Evolutionary conservation across 2,113 vertebrate genomes (phyloP), one percentile per base, ranked within the genome.

Genomic region (Marmota monax): DNA sequence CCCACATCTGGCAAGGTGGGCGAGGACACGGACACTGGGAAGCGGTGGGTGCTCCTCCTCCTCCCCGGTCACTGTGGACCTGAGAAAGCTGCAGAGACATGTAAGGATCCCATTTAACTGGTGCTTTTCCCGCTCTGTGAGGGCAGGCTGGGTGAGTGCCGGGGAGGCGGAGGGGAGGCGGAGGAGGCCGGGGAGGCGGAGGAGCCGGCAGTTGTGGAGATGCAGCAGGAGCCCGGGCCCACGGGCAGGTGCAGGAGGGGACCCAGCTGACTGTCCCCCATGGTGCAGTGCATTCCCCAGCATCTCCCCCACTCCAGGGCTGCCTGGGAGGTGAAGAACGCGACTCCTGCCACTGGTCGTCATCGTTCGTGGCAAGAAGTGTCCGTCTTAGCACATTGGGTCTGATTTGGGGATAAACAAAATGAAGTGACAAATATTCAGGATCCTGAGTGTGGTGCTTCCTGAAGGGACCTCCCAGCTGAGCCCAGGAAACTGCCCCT

Each of bases 311-410:
- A 34, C 2, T 1, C 67, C 84, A 8, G 12, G 2, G 51, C 22
- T 20, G 27, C 9, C 82, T 17, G 17, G 39, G 65, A 37, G 84
- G 25, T 8, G 37, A 32, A n/a, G 67, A 18, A n/a, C 20, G 0
- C 7, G 23, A 23, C 8, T 39, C 2, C 18, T 2, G 1, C 39
- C 5, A 61, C 53, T 4, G 17, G 34, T 29, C 27, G 10, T 0
- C 32, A 13, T 22, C 2, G 13, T 27, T 65, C 29, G 10, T 3
- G 37, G 51, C 8, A 16, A 32, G 67, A 77, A n/a, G n/a, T 3
- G 20, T 34, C 58, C 34, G 4, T 42, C 27, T 12, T 23, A 51
- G 42, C 34, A 63, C 48, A 13, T 20, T 10, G 7, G 3, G 4
- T 42, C 69, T 67, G 69, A 14, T 4, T 45, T 7, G 6, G 25